Base-by-base conservation (phyloP, 2,113 vertebrate genomes). In the Bolborhynchus lineola region DNA sequence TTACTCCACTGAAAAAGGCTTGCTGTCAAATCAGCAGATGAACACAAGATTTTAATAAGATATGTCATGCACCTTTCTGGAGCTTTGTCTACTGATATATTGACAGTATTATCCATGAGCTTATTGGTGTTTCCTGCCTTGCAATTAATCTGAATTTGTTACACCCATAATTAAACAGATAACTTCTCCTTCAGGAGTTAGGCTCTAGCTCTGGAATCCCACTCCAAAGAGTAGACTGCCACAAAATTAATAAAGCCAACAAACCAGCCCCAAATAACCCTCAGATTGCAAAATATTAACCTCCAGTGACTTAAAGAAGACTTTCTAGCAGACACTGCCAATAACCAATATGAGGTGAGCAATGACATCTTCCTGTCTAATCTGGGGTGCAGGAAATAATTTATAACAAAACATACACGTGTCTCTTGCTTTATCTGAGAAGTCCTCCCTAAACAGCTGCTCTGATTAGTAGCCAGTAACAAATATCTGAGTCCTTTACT, bases 1-100 rank as follows among this genome's bases (percentile, higher is more conserved):
- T 92, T 96, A 25, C 70, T 95, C 49, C 63, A 93, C 95, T 89
- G 91, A 82, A 93, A 94, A 96, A 96, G 86, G n/a, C 77, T 84
- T 89, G 47, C 91, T 92, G 49, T 96, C 83, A 93, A 92, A 94
- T 92, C 57, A 85, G 80, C 80, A 96, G 90, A 92, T 29, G 86
- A 95, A 72, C 47, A 79, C 24, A 78, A 86, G 80, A 72, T 82
- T 76, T 84, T 65, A 52, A 10, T 7, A 35, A 96, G 68, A 83
- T 79, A 76, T 31, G 37, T 62, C 41, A 82, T 17, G 69, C 31
- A 87, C 53, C 69, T 95, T 93, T 93, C 72, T 65, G 69, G 11
- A 91, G 16, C 31, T 87, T 84, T 69, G 49, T 69, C 33, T 79
- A 84, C 77, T 69, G 57, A 69, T 79, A 79, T 26, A 91, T n/a